A percentile compares a stretch with the other conserved stretches of the same genome.
These are phyloP conservation scores for Euplexia lucipara DNA, from an alignment of 2,888 invertebrate species.

Conservation along the genomic window DNA sequence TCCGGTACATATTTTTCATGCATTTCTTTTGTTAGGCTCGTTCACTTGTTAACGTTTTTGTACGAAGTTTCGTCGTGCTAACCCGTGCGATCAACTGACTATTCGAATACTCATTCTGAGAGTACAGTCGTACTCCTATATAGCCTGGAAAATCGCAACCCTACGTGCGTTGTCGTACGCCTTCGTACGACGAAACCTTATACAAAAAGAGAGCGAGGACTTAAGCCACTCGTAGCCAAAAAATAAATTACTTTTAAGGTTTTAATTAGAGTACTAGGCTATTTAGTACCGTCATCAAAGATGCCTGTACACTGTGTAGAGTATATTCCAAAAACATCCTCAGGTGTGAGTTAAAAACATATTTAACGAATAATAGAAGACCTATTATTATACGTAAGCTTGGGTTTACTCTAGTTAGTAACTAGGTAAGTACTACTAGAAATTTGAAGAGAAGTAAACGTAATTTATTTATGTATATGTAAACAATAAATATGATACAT, in stretches of 20 bases:
- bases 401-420: too few species aligned
- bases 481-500: too few species aligned
- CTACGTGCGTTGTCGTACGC: neutral
- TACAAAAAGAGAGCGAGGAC: neutral
- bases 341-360: slow-evolving; percentile 6
- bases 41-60: neutral
- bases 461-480: too few species aligned
- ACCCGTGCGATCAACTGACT: neutral
- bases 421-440: too few species aligned
- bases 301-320: too few species aligned
- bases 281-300: too few species aligned
- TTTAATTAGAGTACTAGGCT: neutral
- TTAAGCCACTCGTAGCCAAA: neutral
- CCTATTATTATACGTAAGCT: too few species aligned
- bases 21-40: neutral
- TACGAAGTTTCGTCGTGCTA: neutral
- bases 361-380: too few species aligned
- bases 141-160: neutral
- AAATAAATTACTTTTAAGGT: neutral
- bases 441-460: too few species aligned
- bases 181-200: neutral
- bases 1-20: neutral
- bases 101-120: neutral
- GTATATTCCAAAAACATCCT: neutral
- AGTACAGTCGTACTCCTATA: neutral